These are phyloP conservation scores for Crotalus helleri DNA, from an alignment of 2,113 vertebrate genomes.

Conservation along the genomic window DNA sequence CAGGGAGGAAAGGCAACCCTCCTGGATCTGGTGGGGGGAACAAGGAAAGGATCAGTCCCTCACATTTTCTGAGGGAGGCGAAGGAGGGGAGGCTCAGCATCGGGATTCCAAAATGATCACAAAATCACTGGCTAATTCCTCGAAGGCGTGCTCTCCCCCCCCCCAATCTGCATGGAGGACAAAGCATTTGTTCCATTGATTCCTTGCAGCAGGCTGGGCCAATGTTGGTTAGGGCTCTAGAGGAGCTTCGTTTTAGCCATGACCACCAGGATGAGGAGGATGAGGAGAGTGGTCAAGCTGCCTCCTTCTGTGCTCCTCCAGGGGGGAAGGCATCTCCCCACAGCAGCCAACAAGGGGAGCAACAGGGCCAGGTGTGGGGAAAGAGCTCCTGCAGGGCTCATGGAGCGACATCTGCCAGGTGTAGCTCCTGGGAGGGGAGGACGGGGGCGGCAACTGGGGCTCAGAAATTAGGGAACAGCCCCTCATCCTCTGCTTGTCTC, in stretches of 20 bases:
- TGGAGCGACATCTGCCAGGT: neutral
- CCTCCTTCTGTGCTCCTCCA: neutral
- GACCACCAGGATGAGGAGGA: neutral
- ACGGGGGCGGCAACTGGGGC: neutral
- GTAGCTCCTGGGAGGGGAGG: neutral
- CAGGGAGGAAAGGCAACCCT: slow-evolving; percentile 27
- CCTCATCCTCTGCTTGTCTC: neutral
- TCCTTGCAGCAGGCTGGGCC: slow-evolving; percentile 26
- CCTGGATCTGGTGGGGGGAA: neutral
- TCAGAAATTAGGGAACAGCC: neutral
- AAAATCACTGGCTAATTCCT: slow-evolving; percentile 74
- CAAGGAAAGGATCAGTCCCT: neutral
- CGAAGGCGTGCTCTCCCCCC: slow-evolving; percentile 48
- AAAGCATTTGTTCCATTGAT: neutral
- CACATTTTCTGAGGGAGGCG: slow-evolving; percentile 30
- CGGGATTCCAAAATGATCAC: slow-evolving; percentile 61
- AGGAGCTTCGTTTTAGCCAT: neutral
- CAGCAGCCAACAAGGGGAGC: neutral
- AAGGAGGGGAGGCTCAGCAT: slow-evolving; percentile 63
- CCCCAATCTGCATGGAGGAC: slow-evolving; percentile 11
- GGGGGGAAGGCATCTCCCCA: neutral
- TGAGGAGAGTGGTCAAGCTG: neutral
- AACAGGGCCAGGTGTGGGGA: neutral
- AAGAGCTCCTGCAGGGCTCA: neutral
- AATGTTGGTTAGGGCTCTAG: slow-evolving; percentile 20